Percentiles rank a stretch among this genome's conserved stretches.
Evolutionary conservation across 2,797 vertebrate genomes (phyloP).

Genomic region (Amblyraja radiata): DNA sequence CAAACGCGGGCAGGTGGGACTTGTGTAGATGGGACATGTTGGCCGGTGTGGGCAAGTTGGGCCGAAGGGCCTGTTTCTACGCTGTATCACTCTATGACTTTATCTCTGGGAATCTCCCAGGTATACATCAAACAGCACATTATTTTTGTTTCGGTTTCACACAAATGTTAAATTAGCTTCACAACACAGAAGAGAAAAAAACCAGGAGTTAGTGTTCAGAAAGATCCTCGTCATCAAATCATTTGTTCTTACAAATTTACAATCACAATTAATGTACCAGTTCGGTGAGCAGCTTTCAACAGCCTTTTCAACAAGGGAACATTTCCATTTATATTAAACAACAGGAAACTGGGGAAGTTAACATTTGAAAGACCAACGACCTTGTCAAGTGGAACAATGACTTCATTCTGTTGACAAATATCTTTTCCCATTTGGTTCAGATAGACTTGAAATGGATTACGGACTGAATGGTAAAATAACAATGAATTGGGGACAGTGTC

Average conservation of each 20-base stretch:
- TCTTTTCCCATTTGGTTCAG: not conserved
- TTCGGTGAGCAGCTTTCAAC: not conserved
- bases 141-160: not conserved
- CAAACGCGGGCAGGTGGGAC: too few relatives aligned
- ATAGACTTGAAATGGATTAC: not conserved
- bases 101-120: too few relatives aligned
- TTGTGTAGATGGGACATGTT: too few relatives aligned
- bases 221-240: not conserved
- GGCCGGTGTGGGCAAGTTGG: too few relatives aligned
- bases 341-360: not conserved
- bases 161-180: not conserved
- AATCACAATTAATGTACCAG: not conserved
- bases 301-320: not conserved
- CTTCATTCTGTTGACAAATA: not conserved
- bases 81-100: not conserved
- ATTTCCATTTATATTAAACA: constrained; percentile 17
- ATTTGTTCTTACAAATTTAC: not conserved
- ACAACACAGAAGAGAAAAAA: not conserved
- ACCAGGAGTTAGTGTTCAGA: not conserved
- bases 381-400: constrained; percentile 7
- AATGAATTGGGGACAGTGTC: not conserved
- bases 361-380: constrained; percentile 13
- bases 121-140: not conserved
- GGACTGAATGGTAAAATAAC: not conserved
- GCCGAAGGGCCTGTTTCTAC: too few relatives aligned